Evolutionary conservation across 2,797 vertebrate species (phyloP), one percentile per base, ranked within the genome.

Genomic region (Rhynchotus rufescens): DNA sequence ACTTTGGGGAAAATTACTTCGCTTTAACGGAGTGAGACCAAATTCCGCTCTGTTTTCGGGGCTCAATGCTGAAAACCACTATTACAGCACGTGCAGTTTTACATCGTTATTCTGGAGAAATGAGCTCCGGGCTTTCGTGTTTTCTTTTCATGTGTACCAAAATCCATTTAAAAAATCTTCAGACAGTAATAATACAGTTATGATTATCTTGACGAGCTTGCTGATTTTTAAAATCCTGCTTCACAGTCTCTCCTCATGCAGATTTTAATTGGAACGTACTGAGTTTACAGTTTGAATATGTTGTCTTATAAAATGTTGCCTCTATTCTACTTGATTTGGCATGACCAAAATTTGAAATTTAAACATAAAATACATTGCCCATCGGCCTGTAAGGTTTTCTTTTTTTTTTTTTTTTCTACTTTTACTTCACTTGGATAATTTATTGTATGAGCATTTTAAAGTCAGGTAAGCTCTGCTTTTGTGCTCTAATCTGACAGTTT

Each of bases 401-500:
- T 20, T 22, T 19, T 56, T 25, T 22, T 19, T 56, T 25, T 26
- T 75, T 81, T 88, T 66, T 44, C 25, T 89, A 86, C 54, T 71
- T 42, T 19, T 44, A 10, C 26, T 72, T 25, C 44, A 8, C 49
- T 87, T 83, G 54, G 86, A 49, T 94, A 89, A 95, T 92, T 95
- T 88, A 92, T 77, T 90, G 71, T 76, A 80, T 66, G 36, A 77
- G 45, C 69, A 51, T 93, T 96, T 93, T 56, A 56, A 92, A 90
- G 68, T 86, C 89, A 92, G 87, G 79, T 95, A 80, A 72, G 83
- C 79, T 78, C 73, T 93, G 42, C 68, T 59, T 90, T 94, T 92
- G 74, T 91, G 62, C 71, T 79, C 3, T 40, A 60, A 84, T 59
- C 84, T 95, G 94, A 95, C 95, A 96, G 71, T 94, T 95, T 95